phyloP scores from a whole-genome alignment of 2,113 vertebrate species.

The Anarrhichthys ocellatus region DNA sequence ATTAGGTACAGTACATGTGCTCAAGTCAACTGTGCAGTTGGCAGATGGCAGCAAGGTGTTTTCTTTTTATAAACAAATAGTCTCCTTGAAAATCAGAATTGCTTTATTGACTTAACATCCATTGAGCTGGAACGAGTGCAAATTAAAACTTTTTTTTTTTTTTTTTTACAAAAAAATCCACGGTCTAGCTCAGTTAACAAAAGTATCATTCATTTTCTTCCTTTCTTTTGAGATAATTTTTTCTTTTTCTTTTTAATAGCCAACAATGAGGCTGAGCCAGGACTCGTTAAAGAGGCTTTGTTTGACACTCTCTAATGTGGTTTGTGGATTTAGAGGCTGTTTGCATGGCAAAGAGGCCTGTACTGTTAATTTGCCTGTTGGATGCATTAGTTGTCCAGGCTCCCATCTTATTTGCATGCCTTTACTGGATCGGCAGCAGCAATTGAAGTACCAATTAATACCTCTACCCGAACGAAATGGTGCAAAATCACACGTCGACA shows the following conservation, averaged over 20 bases:
- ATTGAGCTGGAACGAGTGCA: constrained; percentile 73
- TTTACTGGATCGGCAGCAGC: constrained; percentile 69
- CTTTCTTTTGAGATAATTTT: constrained; percentile 25
- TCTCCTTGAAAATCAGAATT: constrained; percentile 80
- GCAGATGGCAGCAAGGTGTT: constrained; percentile 87
- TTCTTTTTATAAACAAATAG: constrained; percentile 77
- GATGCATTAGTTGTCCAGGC: constrained; percentile 72
- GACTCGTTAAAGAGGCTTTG: constrained; percentile 79
- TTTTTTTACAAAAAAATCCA: constrained; percentile 35
- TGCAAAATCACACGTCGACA: constrained; percentile 36
- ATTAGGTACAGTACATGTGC: constrained; percentile 96
- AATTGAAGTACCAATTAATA: constrained; percentile 72
- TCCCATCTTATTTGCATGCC: constrained; percentile 78
- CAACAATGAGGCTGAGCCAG: constrained; percentile 50
- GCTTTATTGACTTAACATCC: constrained; percentile 77
- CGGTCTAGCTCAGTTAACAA: constrained; percentile 13
- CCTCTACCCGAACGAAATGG: constrained; percentile 42
- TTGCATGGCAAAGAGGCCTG: constrained; percentile 76
- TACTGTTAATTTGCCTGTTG: constrained; percentile 77
- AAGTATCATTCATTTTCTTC: constrained; percentile 29
- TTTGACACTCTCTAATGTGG: constrained; percentile 74
- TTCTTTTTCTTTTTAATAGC: constrained; percentile 37
- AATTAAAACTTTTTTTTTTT: constrained; percentile 60
- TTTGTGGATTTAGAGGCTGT: constrained; percentile 77
- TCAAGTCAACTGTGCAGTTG: constrained; percentile 87